phyloP scores from a whole-genome alignment of 2,888 invertebrate genomes.

The Acleris holmiana region DNA sequence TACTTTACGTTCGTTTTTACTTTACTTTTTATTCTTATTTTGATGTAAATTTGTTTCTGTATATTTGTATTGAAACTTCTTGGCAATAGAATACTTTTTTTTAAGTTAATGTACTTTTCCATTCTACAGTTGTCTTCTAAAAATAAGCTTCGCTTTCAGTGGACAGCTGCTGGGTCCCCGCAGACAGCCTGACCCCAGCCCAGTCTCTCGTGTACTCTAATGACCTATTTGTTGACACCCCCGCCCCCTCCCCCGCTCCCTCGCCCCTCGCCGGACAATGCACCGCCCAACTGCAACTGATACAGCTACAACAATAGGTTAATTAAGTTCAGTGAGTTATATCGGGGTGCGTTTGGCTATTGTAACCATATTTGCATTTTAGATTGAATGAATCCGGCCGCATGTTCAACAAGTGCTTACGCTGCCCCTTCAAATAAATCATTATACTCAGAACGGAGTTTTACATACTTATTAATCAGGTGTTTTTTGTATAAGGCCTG shows the following conservation, averaged over 20 bases:
- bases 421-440: slow-evolving; percentile 12
- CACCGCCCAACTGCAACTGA: slow-evolving; percentile 10
- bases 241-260: background rate
- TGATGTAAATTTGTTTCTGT: too few species aligned
- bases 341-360: slow-evolving; percentile 18
- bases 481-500: slow-evolving; percentile 35
- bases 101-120: background rate
- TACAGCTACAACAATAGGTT: slow-evolving; percentile 26
- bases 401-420: background rate
- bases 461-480: slow-evolving; percentile 24
- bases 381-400: slow-evolving; percentile 2
- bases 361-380: slow-evolving; percentile 31
- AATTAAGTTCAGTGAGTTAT: slow-evolving; percentile 22
- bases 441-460: slow-evolving; percentile 1
- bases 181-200: slow-evolving; percentile 10
- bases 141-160: slow-evolving; percentile 1
- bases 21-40: too few species aligned
- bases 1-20: too few species aligned
- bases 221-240: slow-evolving; percentile 23
- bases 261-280: slow-evolving; percentile 24
- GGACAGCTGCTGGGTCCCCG: background rate
- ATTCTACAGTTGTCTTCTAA: background rate
- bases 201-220: slow-evolving; percentile 14
- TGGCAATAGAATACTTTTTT: too few species aligned
- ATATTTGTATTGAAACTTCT: too few species aligned